Conservation (phyloP, 2,888 invertebrate genomes). For the Euzetes globulus region DNA sequence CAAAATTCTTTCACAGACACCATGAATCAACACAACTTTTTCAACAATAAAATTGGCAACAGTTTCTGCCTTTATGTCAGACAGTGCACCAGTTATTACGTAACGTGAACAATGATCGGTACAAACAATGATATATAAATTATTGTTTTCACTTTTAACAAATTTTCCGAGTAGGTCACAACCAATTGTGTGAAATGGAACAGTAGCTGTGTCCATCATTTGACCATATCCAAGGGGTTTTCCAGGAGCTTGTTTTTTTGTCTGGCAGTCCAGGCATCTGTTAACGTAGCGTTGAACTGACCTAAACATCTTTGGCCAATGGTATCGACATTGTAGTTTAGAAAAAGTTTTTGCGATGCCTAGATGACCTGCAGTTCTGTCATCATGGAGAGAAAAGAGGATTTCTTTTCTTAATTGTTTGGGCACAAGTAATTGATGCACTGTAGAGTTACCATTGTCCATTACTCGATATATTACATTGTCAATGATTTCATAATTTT, state of each 20-base stretch:
- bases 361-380: neutral
- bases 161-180: conserved; percentile 6
- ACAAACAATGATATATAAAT: neutral
- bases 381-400: neutral
- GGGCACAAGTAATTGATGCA: conserved; percentile 1
- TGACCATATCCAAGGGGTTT: neutral
- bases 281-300: neutral
- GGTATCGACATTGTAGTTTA: neutral
- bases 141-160: neutral
- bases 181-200: no score
- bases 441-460: neutral
- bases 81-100: neutral
- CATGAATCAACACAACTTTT: neutral
- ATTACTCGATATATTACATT: neutral
- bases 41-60: neutral
- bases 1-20: neutral
- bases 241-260: neutral
- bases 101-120: neutral
- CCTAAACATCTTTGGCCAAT: conserved; percentile 10
- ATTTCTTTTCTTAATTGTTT: neutral
- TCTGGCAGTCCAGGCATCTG: neutral
- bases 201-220: no score
- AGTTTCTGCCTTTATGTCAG: neutral
- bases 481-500: neutral
- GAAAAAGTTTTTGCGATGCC: neutral